These are phyloP conservation scores for Marronus borbonicus DNA, from an alignment of 2,888 invertebrate genomes.

Conservation along the genomic window DNA sequence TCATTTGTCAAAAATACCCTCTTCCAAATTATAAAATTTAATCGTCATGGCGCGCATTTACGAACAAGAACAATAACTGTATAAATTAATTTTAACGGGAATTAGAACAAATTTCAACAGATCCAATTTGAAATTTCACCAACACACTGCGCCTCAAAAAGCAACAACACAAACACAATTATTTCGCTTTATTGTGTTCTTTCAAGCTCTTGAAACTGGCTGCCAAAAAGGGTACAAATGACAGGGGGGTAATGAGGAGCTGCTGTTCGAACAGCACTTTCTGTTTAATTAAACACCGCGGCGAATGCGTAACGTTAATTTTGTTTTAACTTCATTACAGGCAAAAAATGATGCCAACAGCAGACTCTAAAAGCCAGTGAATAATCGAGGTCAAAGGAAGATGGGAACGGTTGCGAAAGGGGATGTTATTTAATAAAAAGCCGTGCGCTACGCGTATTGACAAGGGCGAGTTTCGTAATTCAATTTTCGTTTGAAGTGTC, in stretches of 20 bases:
- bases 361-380: neutral
- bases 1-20: no score
- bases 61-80: no score
- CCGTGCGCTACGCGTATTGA: neutral
- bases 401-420: constrained; percentile 6
- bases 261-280: neutral
- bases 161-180: constrained; percentile 6
- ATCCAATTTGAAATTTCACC: constrained; percentile 17
- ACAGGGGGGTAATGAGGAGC: neutral
- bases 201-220: neutral
- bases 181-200: constrained; percentile 4
- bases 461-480: constrained; percentile 1
- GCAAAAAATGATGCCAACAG: constrained; percentile 2
- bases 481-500: constrained; percentile 7
- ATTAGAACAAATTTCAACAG: constrained; percentile 5
- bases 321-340: constrained; percentile 29
- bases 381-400: constrained; percentile 5
- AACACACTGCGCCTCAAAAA: neutral
- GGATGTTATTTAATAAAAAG: constrained; percentile 11
- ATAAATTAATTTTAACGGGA: no score
- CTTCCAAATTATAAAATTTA: no score
- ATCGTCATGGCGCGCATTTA: neutral
- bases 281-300: constrained; percentile 21
- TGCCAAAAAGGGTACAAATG: no score
- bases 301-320: constrained; percentile 26